Evolutionary conservation across 2,113 vertebrate species (phyloP).

Genomic region (Callospermophilus lateralis): DNA sequence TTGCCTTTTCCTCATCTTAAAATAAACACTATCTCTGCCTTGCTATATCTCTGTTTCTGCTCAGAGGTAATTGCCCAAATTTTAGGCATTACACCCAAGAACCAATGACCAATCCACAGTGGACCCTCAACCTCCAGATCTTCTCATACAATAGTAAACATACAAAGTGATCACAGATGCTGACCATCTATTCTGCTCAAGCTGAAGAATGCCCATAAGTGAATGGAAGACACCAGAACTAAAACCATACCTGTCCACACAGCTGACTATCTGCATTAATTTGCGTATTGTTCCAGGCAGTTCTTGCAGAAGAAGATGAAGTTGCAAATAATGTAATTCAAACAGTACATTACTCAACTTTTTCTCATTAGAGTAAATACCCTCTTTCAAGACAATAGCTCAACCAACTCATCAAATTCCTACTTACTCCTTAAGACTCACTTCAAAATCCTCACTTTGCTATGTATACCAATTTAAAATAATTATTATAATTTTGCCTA

Average conservation of each 20-base stretch:
- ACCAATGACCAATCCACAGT: no score
- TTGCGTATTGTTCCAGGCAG: not conserved
- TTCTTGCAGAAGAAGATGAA: not conserved
- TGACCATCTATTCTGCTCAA: not conserved
- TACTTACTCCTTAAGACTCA: constrained; percentile 10
- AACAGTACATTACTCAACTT: not conserved
- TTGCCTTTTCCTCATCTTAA: no score
- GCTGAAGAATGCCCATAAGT: not conserved
- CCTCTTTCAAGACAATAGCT: not conserved
- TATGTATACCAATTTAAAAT: not conserved
- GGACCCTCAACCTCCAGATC: no score
- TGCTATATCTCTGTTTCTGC: no score
- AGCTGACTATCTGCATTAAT: not conserved
- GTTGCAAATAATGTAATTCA: not conserved
- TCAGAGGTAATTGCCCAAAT: no score
- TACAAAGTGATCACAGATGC: not conserved
- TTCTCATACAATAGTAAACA: not conserved
- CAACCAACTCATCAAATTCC: not conserved
- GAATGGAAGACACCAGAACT: not conserved
- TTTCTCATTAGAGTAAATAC: not conserved
- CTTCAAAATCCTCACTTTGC: not conserved
- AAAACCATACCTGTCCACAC: not conserved
- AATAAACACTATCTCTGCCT: no score
- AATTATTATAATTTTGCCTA: not conserved
- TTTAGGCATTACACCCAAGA: no score